Percentiles rank a stretch among this genome's conserved stretches.
Conservation (phyloP, 2,888 invertebrate genomes). For the Barypeithes pellucidus region DNA sequence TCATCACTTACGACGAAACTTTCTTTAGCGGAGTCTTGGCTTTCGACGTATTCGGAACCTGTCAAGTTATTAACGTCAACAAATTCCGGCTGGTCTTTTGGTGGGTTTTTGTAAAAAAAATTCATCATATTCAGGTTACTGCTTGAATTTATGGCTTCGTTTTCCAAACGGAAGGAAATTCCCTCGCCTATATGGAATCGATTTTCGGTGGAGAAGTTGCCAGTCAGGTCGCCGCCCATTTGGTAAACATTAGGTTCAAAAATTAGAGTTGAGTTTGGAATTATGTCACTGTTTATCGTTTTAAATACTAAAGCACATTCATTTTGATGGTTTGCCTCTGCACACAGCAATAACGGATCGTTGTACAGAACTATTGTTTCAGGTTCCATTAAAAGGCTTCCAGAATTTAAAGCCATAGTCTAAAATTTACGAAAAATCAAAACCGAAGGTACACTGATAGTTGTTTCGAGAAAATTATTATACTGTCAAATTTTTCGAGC, state of each 20-base stretch:
- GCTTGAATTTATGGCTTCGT: slow-evolving; percentile 7
- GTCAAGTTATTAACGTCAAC: slow-evolving; percentile 57
- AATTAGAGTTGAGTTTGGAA: slow-evolving; percentile 29
- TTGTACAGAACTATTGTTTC: slow-evolving; percentile 33
- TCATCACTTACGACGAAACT: slow-evolving; percentile 47
- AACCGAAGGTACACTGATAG: slow-evolving; percentile 16
- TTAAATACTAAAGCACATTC: slow-evolving; percentile 31
- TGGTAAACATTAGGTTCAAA: slow-evolving; percentile 28
- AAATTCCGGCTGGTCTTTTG: slow-evolving; percentile 55
- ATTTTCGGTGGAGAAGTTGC: slow-evolving; percentile 1
- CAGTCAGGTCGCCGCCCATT: slow-evolving; percentile 5
- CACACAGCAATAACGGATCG: slow-evolving; percentile 32
- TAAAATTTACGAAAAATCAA: slow-evolving; percentile 6
- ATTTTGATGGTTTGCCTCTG: slow-evolving; percentile 19
- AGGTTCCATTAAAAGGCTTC: slow-evolving; percentile 30
- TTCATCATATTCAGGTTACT: slow-evolving; percentile 21
- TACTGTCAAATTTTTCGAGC: slow-evolving; percentile 12
- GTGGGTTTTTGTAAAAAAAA: slow-evolving; percentile 30
- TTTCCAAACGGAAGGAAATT: slow-evolving; percentile 17
- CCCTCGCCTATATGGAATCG: slow-evolving; percentile 13
- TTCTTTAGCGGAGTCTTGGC: slow-evolving; percentile 11
- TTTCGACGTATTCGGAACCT: slow-evolving; percentile 35
- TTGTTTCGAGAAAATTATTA: neutral
- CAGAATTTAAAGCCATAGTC: slow-evolving; percentile 19
- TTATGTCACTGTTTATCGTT: slow-evolving; percentile 35